Base-by-base conservation (phyloP, 1,140 invertebrate genomes). In the Neodiprion fabricii region DNA sequence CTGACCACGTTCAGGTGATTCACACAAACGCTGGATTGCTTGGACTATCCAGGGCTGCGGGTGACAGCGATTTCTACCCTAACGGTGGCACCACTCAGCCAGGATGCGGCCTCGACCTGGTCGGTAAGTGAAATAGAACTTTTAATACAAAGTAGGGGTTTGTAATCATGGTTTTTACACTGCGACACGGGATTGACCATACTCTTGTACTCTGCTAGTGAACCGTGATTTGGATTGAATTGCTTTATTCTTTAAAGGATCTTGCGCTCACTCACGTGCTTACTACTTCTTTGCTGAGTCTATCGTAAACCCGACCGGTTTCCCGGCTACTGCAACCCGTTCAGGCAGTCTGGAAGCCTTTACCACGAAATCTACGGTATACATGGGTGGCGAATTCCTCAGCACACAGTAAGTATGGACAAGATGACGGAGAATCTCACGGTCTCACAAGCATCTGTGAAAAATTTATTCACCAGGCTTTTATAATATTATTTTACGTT, bases 261-360 rank as follows among this genome's bases (percentile, higher is more conserved):
- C 85, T 1, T 92, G 91, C 73, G 87, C 90, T 12, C 91, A 92
- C 78, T 87, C 88, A 71, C 85, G 91, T 1, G 89, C 92, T 3
- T 92, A 91, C 75, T 83, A 88, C 78, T 91, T 90, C 74, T 93
- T 91, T 79, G 84, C 90, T 28, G 92, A 92, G 82, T 92, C 91
- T 28, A 87, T 91, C 40, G 81, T 83, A 72, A 86, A 85, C 0
- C 76, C 79, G 12, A 83, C 85, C 40, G 83, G 84, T 0, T 90
- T 91, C 83, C 53, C 5, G 11, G 50, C 28, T 71, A 50, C 61
- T 50, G 70, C 48, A 48, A 71, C 17, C 8, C 49, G n/a, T 47
- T 68, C 67, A 48, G 17, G 28, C 28, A 40, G 28, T 40, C 2
- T 40, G 28, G 28, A 40, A 40, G 28, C 28, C 0, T 40, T 40